Percentiles rank a stretch among this genome's conserved stretches.
phyloP scores from a whole-genome alignment of 2,113 vertebrate genomes.

The Gopherus flavomarginatus region DNA sequence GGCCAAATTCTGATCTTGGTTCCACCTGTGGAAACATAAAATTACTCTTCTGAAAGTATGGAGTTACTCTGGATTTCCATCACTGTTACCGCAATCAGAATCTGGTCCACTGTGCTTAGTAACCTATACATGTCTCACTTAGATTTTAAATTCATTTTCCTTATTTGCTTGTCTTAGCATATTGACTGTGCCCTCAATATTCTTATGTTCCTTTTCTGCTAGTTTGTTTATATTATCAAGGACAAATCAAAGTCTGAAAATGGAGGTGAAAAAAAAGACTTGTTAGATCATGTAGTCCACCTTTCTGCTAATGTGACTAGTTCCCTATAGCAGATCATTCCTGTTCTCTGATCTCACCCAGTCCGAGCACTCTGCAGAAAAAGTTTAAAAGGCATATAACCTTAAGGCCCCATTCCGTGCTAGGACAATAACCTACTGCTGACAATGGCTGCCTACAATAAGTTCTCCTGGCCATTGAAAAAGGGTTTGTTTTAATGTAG shows the following conservation, averaged over 20 bases:
- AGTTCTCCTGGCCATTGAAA: background rate
- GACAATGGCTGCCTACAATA: background rate
- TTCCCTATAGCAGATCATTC: background rate
- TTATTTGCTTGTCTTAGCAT: background rate
- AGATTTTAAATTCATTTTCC: fast-evolving
- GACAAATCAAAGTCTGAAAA: background rate
- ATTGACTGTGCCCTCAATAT: background rate
- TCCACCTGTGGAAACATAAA: background rate
- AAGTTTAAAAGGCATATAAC: background rate
- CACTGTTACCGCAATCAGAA: background rate
- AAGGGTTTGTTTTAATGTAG: background rate
- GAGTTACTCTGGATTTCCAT: background rate
- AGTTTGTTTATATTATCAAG: background rate
- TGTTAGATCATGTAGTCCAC: background rate
- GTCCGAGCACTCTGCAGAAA: background rate
- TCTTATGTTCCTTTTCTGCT: background rate
- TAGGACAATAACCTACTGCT: background rate
- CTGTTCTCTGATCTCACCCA: background rate
- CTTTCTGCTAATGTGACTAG: background rate
- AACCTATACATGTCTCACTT: background rate
- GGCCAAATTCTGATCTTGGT: background rate
- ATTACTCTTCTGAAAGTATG: background rate
- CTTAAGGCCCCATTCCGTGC: background rate
- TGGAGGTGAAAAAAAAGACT: background rate
- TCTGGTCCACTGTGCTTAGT: background rate